Conservation (phyloP, 2,888 invertebrate genomes). For the Criorhina ranunculi region DNA sequence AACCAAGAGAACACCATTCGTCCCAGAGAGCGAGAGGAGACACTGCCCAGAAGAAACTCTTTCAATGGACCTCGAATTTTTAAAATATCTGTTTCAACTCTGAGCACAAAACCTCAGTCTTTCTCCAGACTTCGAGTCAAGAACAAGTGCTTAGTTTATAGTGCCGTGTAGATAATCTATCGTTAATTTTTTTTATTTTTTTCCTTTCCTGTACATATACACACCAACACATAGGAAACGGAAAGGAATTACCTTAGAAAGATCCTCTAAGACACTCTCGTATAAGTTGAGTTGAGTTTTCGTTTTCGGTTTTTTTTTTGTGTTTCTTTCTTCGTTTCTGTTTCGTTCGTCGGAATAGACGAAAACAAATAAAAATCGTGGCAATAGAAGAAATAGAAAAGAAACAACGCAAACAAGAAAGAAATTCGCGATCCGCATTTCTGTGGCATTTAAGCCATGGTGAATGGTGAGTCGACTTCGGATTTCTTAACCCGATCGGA, state of each 20-base stretch:
- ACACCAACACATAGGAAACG: slow-evolving; percentile 67
- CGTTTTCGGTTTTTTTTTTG: slow-evolving; percentile 40
- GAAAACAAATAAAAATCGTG: slow-evolving; percentile 64
- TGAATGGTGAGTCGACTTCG: slow-evolving; percentile 82
- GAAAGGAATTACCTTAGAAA: slow-evolving; percentile 75
- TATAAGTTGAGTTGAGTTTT: slow-evolving; percentile 53
- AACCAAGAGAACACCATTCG: slow-evolving; percentile 43
- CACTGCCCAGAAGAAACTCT: slow-evolving; percentile 23
- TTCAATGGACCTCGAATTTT: slow-evolving; percentile 51
- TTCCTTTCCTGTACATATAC: slow-evolving; percentile 55
- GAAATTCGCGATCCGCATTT: slow-evolving; percentile 75
- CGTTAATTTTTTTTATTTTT: slow-evolving; percentile 55
- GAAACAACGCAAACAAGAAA: slow-evolving; percentile 73
- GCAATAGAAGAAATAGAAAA: slow-evolving; percentile 76
- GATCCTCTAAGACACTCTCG: slow-evolving; percentile 74
- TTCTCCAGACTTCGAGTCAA: slow-evolving; percentile 84
- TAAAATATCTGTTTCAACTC: slow-evolving; percentile 65
- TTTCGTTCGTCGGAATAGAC: slow-evolving; percentile 63
- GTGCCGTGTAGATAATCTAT: slow-evolving; percentile 78
- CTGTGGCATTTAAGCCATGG: slow-evolving; percentile 84
- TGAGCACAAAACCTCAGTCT: slow-evolving; percentile 82
- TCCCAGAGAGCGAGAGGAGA: neutral
- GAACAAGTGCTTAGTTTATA: slow-evolving; percentile 80
- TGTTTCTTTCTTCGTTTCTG: slow-evolving; percentile 29
- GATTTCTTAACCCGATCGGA: slow-evolving; percentile 73